These are phyloP conservation scores for Anser brachyrhynchus DNA, from an alignment of 2,113 vertebrate species.

Conservation along the genomic window DNA sequence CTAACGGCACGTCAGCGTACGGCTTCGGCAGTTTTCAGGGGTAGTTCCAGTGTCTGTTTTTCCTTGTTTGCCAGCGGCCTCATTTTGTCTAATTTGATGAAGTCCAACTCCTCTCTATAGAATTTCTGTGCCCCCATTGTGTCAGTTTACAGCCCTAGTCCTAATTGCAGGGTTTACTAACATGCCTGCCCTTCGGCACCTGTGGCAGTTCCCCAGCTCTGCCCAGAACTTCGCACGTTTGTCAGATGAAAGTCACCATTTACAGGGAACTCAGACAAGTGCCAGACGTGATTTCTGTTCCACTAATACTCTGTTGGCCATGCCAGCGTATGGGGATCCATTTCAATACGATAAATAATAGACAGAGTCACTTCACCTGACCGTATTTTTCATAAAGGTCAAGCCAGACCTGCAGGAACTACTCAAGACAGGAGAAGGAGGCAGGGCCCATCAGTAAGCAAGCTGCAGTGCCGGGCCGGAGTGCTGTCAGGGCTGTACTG, in stretches of 20 bases:
- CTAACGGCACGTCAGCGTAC: rapidly evolving
- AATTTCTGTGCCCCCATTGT: rapidly evolving
- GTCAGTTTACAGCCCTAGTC: rapidly evolving
- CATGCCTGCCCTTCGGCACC: rapidly evolving
- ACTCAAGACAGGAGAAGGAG: not conserved
- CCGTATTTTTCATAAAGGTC: not conserved
- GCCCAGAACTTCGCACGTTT: rapidly evolving
- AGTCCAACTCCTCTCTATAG: rapidly evolving
- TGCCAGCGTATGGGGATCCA: rapidly evolving
- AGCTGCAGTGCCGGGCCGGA: not conserved
- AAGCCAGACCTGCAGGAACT: not conserved
- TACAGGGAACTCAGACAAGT: not conserved
- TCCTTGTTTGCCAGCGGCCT: not conserved
- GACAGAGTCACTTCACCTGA: not conserved
- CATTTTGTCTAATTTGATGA: not conserved
- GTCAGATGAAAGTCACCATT: not conserved
- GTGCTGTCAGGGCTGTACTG: not conserved
- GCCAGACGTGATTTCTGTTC: not conserved
- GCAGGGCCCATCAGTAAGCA: not conserved
- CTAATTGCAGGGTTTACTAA: rapidly evolving
- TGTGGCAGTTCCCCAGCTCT: rapidly evolving
- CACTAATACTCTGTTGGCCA: not conserved
- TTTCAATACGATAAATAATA: not conserved
- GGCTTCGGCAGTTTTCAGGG: not conserved
- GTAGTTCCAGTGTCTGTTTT: not conserved